A percentile compares a stretch with the other conserved stretches of the same genome.
phyloP scores from a whole-genome alignment of 2,113 vertebrate genomes.

The Cyprinodon tularosa region DNA sequence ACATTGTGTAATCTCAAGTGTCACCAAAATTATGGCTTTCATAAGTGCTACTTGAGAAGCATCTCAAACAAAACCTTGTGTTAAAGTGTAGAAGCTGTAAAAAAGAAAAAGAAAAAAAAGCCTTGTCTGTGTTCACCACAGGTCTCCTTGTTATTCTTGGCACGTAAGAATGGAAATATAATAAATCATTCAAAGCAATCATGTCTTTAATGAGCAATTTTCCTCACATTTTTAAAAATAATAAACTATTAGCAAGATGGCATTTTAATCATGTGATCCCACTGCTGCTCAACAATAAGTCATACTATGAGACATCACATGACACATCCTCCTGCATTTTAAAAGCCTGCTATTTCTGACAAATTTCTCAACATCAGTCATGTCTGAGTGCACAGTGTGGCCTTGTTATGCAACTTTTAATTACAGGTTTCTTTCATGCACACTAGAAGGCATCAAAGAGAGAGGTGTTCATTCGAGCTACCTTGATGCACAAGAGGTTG shows the following conservation, averaged over 20 bases:
- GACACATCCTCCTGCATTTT: conserved; percentile 63
- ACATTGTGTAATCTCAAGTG: conserved; percentile 42
- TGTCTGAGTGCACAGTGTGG: conserved; percentile 65
- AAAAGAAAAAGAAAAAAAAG: neutral
- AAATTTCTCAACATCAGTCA: conserved; percentile 62
- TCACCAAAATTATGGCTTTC: conserved; percentile 31
- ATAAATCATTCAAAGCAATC: conserved; percentile 5
- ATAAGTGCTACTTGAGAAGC: conserved; percentile 33
- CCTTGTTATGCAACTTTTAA: conserved; percentile 71
- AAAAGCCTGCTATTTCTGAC: conserved; percentile 63
- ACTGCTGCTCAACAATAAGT: conserved; percentile 43
- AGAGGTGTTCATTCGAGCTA: conserved; percentile 40
- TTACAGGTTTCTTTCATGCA: conserved; percentile 42
- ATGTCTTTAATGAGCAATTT: conserved; percentile 10
- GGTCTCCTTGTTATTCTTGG: conserved; percentile 19
- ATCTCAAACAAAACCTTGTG: conserved; percentile 27
- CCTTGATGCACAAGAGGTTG: conserved; percentile 22
- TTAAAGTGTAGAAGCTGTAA: conserved; percentile 18
- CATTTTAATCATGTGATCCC: conserved; percentile 53
- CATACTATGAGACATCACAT: conserved; percentile 56
- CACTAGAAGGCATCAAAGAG: conserved; percentile 29
- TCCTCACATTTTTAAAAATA: conserved; percentile 11
- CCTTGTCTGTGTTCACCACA: conserved; percentile 11
- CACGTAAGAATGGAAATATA: conserved; percentile 13
- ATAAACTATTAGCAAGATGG: conserved; percentile 32